Percentiles rank a stretch among this genome's conserved stretches.
Evolutionary conservation across 2,888 invertebrate species (phyloP).

Genomic region (Epirrita christyi): DNA sequence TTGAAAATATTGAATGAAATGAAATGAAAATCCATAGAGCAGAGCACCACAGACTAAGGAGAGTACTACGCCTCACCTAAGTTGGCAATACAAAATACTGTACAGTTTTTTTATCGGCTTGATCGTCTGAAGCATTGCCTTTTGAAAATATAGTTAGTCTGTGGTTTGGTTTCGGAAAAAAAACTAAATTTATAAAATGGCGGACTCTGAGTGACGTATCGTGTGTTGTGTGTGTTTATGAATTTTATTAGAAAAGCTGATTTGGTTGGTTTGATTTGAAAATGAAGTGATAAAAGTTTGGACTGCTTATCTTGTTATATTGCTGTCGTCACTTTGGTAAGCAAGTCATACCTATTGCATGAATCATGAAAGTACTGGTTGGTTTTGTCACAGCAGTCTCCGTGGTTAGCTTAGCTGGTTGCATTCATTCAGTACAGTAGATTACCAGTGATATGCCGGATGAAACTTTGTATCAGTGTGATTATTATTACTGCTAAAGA

Average conservation of each 20-base stretch:
- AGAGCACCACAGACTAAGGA: too few relatives aligned
- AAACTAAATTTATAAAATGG: slow-evolving; percentile 74
- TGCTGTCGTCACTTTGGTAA: slow-evolving; percentile 58
- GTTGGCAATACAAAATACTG: too few relatives aligned
- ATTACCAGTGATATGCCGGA: slow-evolving; percentile 62
- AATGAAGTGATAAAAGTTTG: slow-evolving; percentile 65
- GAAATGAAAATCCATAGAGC: too few relatives aligned
- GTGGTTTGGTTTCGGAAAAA: slow-evolving; percentile 6
- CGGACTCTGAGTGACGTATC: slow-evolving; percentile 77
- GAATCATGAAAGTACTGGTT: slow-evolving; percentile 21
- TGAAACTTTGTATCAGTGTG: slow-evolving; percentile 22
- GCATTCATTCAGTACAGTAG: slow-evolving; percentile 10
- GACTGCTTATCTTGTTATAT: slow-evolving; percentile 50
- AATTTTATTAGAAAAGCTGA: slow-evolving; percentile 56
- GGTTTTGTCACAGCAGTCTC: slow-evolving; percentile 56
- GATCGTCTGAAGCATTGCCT: slow-evolving; percentile 4
- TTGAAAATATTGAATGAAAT: too few relatives aligned
- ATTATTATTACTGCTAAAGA: not conserved
- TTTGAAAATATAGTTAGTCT: slow-evolving; percentile 8
- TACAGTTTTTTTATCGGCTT: too few relatives aligned
- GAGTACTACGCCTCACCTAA: too few relatives aligned
- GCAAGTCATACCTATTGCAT: slow-evolving; percentile 34
- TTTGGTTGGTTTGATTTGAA: slow-evolving; percentile 54
- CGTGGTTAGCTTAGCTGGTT: slow-evolving; percentile 44
- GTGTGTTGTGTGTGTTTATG: slow-evolving; percentile 80